Conservation (phyloP, 1,140 invertebrate genomes). For the Bombus polaris region DNA sequence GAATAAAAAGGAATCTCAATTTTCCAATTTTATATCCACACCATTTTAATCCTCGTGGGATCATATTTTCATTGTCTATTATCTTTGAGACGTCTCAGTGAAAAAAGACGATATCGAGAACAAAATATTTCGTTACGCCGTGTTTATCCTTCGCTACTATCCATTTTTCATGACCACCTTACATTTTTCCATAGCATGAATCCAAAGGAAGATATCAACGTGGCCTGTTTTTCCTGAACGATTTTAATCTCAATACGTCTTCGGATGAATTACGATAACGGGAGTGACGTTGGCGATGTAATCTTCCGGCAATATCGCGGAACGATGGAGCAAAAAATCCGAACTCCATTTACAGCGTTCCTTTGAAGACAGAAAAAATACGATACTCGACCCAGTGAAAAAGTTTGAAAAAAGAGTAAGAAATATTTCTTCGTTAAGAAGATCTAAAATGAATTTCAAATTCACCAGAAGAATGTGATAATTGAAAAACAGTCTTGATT, state of each 20-base stretch:
- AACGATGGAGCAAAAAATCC: not conserved
- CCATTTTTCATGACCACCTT: not conserved
- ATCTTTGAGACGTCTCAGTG: too few species aligned
- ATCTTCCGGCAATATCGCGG: not conserved
- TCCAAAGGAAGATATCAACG: not conserved
- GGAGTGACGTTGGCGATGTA: not conserved
- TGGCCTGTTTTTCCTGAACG: not conserved
- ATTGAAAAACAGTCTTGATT: not conserved
- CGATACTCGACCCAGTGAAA: not conserved
- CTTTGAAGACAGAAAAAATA: not conserved
- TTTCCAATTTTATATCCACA: not conserved
- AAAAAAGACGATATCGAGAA: not conserved
- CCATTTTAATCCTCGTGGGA: not conserved
- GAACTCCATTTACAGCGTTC: not conserved
- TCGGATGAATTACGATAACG: slow-evolving; percentile 15
- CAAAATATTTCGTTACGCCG: not conserved
- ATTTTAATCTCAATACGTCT: slow-evolving; percentile 9
- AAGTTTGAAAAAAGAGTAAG: not conserved
- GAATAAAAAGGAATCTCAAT: not conserved
- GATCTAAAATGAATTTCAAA: not conserved
- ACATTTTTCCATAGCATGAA: not conserved
- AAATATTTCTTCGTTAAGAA: not conserved
- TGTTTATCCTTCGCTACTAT: not conserved
- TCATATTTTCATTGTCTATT: not conserved
- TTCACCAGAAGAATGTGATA: not conserved